phyloP scores from a whole-genome alignment of 2,113 vertebrate species.

The Anser brachyrhynchus region DNA sequence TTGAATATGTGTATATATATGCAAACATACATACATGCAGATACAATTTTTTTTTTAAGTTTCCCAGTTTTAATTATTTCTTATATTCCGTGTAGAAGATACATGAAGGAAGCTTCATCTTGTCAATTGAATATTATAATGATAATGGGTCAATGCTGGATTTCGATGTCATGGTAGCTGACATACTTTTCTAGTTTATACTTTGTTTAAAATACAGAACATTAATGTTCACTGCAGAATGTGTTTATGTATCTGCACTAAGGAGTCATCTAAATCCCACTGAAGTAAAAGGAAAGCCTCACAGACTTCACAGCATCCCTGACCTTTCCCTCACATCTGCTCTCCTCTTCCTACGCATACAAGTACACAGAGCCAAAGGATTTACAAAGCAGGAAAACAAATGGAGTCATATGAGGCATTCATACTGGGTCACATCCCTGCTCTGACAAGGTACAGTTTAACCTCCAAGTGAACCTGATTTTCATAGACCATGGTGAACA shows the following conservation, averaged over 20 bases:
- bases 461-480: slow-evolving; percentile 35
- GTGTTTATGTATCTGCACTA: not conserved
- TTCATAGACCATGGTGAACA: not conserved
- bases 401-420: not conserved
- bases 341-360: slow-evolving; percentile 5
- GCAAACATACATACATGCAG: not conserved
- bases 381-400: slow-evolving; percentile 16
- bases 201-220: not conserved
- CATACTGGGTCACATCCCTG: slow-evolving; percentile 23
- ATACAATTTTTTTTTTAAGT: not conserved
- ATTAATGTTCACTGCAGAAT: not conserved
- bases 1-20: not conserved
- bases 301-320: slow-evolving; percentile 31
- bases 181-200: not conserved
- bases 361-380: not conserved
- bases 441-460: slow-evolving; percentile 14
- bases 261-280: not conserved
- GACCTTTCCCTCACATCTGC: slow-evolving; percentile 58
- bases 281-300: slow-evolving; percentile 12
- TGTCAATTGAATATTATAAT: not conserved
- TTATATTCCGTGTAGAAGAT: not conserved
- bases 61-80: not conserved
- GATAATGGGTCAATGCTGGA: not conserved
- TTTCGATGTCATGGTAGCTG: not conserved
- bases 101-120: not conserved